Conservation (phyloP, 2,888 invertebrate species). For the Stegana nigrithorax region DNA sequence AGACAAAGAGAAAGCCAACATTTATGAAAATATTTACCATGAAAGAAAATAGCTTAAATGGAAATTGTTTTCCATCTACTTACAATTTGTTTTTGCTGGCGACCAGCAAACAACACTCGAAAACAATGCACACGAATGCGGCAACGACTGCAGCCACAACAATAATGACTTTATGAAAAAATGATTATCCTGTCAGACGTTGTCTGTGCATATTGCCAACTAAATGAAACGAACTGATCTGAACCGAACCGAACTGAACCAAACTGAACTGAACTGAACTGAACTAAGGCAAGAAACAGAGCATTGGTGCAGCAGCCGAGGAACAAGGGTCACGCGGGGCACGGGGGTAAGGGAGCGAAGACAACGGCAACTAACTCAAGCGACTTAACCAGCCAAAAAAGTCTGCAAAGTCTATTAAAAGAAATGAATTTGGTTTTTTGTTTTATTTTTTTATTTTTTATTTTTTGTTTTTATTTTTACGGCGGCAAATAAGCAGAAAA, state of each 20-base stretch:
- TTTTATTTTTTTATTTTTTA: constrained; percentile 29
- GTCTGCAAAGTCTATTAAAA: constrained; percentile 41
- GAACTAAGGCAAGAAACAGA: no score
- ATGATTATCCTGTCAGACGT: constrained; percentile 48
- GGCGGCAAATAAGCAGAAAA: constrained; percentile 63
- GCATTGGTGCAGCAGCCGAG: no score
- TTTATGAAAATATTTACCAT: constrained; percentile 39
- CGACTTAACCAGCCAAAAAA: constrained; percentile 1
- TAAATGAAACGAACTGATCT: neutral
- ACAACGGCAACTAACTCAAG: no score
- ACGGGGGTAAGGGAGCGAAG: no score
- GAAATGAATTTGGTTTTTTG: constrained; percentile 29
- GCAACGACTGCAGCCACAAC: constrained; percentile 46
- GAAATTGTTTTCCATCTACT: constrained; percentile 54
- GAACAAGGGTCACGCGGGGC: no score
- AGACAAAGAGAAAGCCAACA: no score
- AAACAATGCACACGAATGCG: constrained; percentile 40
- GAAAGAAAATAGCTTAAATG: constrained; percentile 46
- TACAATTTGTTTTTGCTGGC: constrained; percentile 41
- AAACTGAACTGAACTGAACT: neutral
- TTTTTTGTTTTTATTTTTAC: constrained; percentile 40
- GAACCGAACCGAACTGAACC: neutral
- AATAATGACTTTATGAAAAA: constrained; percentile 59
- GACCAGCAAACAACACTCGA: constrained; percentile 53
- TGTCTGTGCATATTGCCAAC: neutral